phyloP scores from a whole-genome alignment of 2,113 vertebrate species.

The Pterocles gutturalis region DNA sequence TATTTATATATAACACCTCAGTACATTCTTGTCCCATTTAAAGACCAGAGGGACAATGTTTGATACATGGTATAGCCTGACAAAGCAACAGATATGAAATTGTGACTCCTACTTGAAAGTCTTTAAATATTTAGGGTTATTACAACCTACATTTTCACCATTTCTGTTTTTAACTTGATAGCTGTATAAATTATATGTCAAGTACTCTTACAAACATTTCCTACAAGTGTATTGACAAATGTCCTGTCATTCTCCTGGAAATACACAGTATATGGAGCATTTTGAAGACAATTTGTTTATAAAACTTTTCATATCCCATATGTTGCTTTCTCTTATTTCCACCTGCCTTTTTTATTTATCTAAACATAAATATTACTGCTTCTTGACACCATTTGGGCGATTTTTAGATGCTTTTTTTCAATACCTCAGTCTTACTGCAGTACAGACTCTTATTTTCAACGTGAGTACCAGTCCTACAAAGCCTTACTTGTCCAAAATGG shows the following conservation, averaged over 20 bases:
- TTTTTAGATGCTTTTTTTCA: not conserved
- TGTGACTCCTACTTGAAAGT: constrained; percentile 33
- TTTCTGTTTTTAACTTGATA: constrained; percentile 66
- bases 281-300: constrained; percentile 51
- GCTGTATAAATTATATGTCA: constrained; percentile 61
- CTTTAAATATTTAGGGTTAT: constrained; percentile 69
- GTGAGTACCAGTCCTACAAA: not conserved
- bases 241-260: constrained; percentile 57
- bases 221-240: constrained; percentile 61
- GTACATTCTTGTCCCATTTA: not conserved
- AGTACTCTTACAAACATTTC: constrained; percentile 41
- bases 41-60: not conserved
- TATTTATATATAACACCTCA: not conserved
- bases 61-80: not conserved
- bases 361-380: constrained; percentile 47
- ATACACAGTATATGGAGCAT: constrained; percentile 5
- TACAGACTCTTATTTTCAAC: not conserved
- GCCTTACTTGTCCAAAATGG: not conserved
- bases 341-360: constrained; percentile 67
- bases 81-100: constrained; percentile 37
- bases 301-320: constrained; percentile 27
- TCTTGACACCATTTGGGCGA: not conserved
- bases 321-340: constrained; percentile 37
- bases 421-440: not conserved
- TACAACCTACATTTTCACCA: constrained; percentile 34